phyloP scores from a whole-genome alignment of 2,113 vertebrate species.

The Laticauda colubrina region DNA sequence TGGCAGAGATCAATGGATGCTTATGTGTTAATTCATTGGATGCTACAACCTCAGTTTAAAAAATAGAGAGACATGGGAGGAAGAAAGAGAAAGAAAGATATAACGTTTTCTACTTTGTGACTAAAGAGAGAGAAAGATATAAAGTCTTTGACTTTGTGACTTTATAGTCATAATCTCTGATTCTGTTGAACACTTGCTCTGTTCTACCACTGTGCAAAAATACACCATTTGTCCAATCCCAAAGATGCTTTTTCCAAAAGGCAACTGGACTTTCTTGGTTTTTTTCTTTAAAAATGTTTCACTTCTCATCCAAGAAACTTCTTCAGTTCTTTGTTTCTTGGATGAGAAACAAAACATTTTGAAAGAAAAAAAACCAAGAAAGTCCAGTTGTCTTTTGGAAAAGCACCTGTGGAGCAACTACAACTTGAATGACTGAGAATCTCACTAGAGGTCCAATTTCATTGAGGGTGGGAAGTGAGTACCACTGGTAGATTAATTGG shows the following conservation, averaged over 20 bases:
- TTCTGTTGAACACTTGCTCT: not conserved
- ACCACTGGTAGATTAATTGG: too few species aligned
- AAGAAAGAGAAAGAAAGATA: not conserved
- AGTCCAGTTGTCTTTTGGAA: too few species aligned
- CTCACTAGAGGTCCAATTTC: too few species aligned
- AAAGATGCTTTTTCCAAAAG: not conserved
- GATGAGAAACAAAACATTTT: too few species aligned
- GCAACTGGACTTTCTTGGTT: too few species aligned
- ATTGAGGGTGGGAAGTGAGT: too few species aligned
- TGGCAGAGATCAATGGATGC: not conserved
- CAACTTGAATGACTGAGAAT: too few species aligned
- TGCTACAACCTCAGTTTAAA: too few species aligned
- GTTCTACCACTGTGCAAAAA: not conserved
- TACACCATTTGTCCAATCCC: not conserved
- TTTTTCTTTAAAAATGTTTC: not conserved
- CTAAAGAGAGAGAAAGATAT: not conserved
- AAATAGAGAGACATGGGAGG: not conserved
- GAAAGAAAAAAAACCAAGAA: too few species aligned
- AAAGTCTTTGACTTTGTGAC: not conserved
- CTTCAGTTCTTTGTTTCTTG: not conserved
- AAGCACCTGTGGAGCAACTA: too few species aligned
- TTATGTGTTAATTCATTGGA: not conserved
- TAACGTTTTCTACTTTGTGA: not conserved
- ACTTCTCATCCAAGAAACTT: not conserved
- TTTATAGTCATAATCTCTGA: not conserved